These are phyloP conservation scores for Drosophila percnosoma DNA, from an alignment of 2,888 invertebrate species.

Conservation along the genomic window DNA sequence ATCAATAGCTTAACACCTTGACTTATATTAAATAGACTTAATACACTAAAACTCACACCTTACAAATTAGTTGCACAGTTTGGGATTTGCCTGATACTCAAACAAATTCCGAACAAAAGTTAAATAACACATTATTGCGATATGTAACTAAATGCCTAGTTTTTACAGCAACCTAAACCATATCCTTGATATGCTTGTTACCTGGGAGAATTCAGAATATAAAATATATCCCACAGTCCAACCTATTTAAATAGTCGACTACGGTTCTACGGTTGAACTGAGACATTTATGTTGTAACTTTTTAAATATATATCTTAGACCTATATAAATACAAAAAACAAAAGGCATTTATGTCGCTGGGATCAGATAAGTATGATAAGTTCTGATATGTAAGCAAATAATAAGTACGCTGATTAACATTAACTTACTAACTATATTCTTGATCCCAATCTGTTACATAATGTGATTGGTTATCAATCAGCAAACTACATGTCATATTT, in stretches of 20 bases:
- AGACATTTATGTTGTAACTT: conserved; percentile 21
- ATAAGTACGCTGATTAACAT: not conserved
- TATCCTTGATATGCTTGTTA: not conserved
- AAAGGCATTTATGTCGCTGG: not conserved
- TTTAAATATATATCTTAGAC: conserved; percentile 8
- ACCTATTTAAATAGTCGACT: not conserved
- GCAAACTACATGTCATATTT: conserved; percentile 47
- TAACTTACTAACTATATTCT: not conserved
- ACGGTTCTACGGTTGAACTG: not conserved
- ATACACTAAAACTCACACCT: not conserved
- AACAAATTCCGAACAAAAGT: not conserved
- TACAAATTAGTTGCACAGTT: not conserved
- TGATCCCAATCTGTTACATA: conserved; percentile 23
- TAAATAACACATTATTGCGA: not conserved
- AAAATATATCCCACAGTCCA: not conserved
- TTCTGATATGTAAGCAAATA: not conserved
- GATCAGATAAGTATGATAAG: conserved; percentile 1
- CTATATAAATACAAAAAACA: conserved; percentile 2
- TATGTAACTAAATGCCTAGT: too few species aligned
- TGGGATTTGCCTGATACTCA: conserved; percentile 8
- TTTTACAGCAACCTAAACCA: not conserved
- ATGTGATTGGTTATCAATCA: conserved; percentile 53
- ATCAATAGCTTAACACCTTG: not conserved
- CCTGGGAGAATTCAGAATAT: not conserved
- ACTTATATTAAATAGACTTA: not conserved